phyloP scores from a whole-genome alignment of 2,888 invertebrate genomes.

The Beris chalybata region DNA sequence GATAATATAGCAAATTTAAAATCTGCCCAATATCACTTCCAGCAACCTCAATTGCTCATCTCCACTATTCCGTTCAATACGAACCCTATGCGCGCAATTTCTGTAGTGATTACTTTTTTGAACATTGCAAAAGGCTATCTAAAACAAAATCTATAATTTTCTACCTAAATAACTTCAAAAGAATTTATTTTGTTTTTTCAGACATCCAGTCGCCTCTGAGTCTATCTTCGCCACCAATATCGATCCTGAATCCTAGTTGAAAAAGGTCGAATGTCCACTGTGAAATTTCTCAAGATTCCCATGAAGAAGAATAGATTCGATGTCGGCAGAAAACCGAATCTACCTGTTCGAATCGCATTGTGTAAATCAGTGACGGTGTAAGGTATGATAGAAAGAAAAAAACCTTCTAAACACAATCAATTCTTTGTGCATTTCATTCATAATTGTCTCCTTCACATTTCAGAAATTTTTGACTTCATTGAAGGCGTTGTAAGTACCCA shows the following conservation, averaged over 20 bases:
- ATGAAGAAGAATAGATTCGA: conserved; percentile 19
- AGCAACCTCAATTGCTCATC: too few species aligned
- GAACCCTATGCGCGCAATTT: too few species aligned
- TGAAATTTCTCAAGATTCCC: conserved; percentile 11
- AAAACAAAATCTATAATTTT: too few species aligned
- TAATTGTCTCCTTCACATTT: conserved; percentile 20
- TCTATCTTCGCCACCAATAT: neutral
- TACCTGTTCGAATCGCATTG: conserved; percentile 29
- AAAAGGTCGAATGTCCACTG: neutral
- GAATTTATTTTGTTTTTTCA: too few species aligned
- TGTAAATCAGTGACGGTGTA: conserved; percentile 8
- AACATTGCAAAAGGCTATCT: too few species aligned
- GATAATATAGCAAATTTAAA: too few species aligned
- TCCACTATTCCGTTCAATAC: too few species aligned
- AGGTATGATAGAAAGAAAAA: conserved; percentile 4
- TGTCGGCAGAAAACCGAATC: conserved; percentile 25
- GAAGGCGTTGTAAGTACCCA: conserved; percentile 13
- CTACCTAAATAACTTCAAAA: too few species aligned
- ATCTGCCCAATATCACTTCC: too few species aligned
- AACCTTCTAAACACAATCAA: conserved; percentile 7
- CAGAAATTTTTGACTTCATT: conserved; percentile 22
- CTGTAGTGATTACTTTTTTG: too few species aligned
- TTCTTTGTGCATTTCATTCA: conserved; percentile 22
- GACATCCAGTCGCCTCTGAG: conserved; percentile 5
- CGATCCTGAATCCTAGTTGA: neutral